Evolutionary conservation across 2,113 vertebrate species (phyloP).

Genomic region (Callionymus lyra): DNA sequence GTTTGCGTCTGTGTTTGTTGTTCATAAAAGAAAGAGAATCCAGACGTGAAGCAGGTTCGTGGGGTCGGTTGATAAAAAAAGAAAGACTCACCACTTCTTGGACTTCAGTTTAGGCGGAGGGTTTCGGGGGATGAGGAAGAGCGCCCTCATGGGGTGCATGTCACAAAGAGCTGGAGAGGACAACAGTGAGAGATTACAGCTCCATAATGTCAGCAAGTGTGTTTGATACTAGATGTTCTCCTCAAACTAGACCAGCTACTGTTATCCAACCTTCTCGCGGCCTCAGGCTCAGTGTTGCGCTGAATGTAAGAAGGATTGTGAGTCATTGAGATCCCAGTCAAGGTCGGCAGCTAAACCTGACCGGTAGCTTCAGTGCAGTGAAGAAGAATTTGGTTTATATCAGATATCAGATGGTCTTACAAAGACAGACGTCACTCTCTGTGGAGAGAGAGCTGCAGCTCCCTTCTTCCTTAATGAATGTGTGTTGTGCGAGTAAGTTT

Average conservation of each 20-base stretch:
- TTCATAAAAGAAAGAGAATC: too few species aligned
- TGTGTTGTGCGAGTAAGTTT: too few species aligned
- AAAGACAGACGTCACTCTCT: too few species aligned
- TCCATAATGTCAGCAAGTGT: slow-evolving; percentile 12
- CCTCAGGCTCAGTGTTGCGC: slow-evolving; percentile 45
- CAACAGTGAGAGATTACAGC: slow-evolving; percentile 5
- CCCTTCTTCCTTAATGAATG: too few species aligned
- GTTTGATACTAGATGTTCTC: too few species aligned
- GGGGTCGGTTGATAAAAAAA: too few species aligned
- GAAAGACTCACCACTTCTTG: slow-evolving; percentile 81
- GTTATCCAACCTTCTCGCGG: slow-evolving; percentile 47
- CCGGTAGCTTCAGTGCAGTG: slow-evolving; percentile 48
- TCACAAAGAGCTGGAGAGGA: slow-evolving; percentile 76
- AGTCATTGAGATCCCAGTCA: slow-evolving; percentile 56
- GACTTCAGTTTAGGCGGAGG: slow-evolving; percentile 86
- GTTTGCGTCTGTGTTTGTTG: too few species aligned
- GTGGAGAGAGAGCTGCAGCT: too few species aligned
- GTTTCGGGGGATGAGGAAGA: slow-evolving; percentile 87
- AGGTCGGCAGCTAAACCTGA: slow-evolving; percentile 62
- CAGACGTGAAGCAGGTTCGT: too few species aligned
- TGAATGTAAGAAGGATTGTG: slow-evolving; percentile 47
- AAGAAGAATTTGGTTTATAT: slow-evolving; percentile 43
- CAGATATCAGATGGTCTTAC: too few species aligned
- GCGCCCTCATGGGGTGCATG: slow-evolving; percentile 89
- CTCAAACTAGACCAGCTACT: slow-evolving; percentile 44